phyloP scores from a whole-genome alignment of 2,888 invertebrate species.

The Lamproptera curius region DNA sequence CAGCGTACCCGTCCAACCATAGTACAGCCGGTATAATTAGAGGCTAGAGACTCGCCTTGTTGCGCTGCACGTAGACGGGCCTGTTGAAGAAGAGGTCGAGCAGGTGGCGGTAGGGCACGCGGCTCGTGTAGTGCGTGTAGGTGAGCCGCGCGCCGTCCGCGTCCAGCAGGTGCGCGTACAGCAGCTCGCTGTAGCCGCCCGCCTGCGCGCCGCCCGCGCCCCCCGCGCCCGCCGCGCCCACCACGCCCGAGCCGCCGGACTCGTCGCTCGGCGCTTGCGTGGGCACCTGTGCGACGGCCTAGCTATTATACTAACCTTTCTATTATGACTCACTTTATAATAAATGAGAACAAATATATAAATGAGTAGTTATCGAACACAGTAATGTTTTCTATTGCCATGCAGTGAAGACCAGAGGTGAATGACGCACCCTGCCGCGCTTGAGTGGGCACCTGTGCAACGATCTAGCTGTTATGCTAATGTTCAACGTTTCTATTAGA shows the following conservation, averaged over 20 bases:
- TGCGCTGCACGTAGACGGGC: slow-evolving; percentile 86
- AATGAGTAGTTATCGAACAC: no score
- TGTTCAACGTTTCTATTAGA: no score
- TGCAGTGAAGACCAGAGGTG: slow-evolving; percentile 35
- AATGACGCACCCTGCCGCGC: slow-evolving; percentile 72
- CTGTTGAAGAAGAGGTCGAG: slow-evolving; percentile 90
- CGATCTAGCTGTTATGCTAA: no score
- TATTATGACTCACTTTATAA: no score
- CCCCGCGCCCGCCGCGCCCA: slow-evolving; percentile 30
- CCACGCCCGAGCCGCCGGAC: slow-evolving; percentile 37
- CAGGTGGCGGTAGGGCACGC: slow-evolving; percentile 84
- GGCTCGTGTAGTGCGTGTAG: slow-evolving; percentile 88
- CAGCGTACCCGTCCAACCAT: no score
- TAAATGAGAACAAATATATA: no score
- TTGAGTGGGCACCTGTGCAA: slow-evolving; percentile 87
- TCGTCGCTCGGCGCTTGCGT: slow-evolving; percentile 82
- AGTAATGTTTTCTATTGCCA: no score
- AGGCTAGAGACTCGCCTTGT: slow-evolving; percentile 79
- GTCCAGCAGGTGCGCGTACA: slow-evolving; percentile 89
- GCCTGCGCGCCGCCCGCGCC: slow-evolving; percentile 23
- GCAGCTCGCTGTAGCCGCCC: slow-evolving; percentile 83
- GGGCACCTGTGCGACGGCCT: slow-evolving; percentile 86
- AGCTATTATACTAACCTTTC: no score
- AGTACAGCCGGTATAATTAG: no score
- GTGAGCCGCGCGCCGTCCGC: slow-evolving; percentile 88